Evolutionary conservation across 2,797 vertebrate species (phyloP).

Genomic region (Pantherophis vulpinus): DNA sequence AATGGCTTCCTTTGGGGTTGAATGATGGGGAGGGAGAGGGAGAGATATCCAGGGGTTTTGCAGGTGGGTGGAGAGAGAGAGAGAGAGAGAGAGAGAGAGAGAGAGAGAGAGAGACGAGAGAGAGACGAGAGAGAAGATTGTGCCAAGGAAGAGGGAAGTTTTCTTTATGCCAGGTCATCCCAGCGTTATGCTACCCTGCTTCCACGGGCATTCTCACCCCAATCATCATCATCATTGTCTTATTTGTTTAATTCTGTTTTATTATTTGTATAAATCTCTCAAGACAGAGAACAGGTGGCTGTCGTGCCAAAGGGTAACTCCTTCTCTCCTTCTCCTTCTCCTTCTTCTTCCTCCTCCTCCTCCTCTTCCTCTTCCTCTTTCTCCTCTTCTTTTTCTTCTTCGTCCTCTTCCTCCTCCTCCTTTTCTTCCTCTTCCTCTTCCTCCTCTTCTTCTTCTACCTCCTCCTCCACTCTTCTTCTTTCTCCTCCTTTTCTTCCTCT

Average conservation of each 20-base stretch:
- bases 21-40: background rate
- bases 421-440: rapidly evolving
- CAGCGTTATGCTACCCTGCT: background rate
- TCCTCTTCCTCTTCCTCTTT: too few species aligned
- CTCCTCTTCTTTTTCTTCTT: rapidly evolving
- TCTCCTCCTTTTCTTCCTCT: too few species aligned
- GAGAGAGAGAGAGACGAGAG: too few species aligned
- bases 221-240: background rate
- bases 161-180: background rate
- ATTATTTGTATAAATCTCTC: background rate
- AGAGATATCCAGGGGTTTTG: background rate
- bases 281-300: background rate
- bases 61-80: background rate
- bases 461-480: rapidly evolving
- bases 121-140: too few species aligned
- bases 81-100: too few species aligned
- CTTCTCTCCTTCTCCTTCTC: too few species aligned
- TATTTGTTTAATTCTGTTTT: background rate
- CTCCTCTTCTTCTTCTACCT: too few species aligned
- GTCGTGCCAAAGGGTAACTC: background rate
- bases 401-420: too few species aligned
- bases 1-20: background rate
- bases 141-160: background rate
- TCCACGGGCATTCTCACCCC: background rate
- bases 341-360: too few species aligned